These are phyloP conservation scores for Noctua pronuba DNA, from an alignment of 2,888 invertebrate species.

Conservation along the genomic window DNA sequence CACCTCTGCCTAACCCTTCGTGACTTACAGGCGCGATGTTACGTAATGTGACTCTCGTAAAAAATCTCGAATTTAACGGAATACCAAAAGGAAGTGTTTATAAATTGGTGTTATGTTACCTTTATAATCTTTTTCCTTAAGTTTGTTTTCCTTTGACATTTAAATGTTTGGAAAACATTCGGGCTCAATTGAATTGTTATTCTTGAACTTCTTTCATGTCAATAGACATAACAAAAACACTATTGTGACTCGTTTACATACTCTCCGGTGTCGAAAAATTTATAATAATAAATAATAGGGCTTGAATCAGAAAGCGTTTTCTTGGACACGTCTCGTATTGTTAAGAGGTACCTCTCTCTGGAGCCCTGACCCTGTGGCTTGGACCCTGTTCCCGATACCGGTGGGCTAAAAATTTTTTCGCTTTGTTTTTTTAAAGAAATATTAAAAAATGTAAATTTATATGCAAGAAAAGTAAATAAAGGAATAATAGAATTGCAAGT, in stretches of 20 bases:
- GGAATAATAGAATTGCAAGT: not conserved
- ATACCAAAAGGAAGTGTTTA: not conserved
- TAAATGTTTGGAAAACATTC: constrained; percentile 23
- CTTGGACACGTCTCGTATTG: no score
- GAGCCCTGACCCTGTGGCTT: no score
- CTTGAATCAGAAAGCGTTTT: no score
- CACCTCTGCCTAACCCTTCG: not conserved
- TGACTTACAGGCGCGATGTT: not conserved
- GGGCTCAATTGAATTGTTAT: not conserved
- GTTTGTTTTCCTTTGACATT: not conserved
- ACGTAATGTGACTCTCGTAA: not conserved
- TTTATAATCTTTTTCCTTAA: not conserved
- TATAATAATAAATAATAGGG: not conserved
- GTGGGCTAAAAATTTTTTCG: no score
- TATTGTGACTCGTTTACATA: not conserved
- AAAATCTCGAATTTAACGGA: not conserved
- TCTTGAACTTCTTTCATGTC: not conserved
- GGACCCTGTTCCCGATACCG: no score
- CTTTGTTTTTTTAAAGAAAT: no score
- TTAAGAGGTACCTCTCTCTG: no score
- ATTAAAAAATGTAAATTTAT: no score
- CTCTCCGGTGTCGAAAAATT: not conserved
- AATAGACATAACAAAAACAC: constrained; percentile 11
- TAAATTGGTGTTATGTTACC: not conserved
- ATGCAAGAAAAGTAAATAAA: no score